Conservation (phyloP, 2,113 vertebrate genomes). For the Psettodes erumei region DNA sequence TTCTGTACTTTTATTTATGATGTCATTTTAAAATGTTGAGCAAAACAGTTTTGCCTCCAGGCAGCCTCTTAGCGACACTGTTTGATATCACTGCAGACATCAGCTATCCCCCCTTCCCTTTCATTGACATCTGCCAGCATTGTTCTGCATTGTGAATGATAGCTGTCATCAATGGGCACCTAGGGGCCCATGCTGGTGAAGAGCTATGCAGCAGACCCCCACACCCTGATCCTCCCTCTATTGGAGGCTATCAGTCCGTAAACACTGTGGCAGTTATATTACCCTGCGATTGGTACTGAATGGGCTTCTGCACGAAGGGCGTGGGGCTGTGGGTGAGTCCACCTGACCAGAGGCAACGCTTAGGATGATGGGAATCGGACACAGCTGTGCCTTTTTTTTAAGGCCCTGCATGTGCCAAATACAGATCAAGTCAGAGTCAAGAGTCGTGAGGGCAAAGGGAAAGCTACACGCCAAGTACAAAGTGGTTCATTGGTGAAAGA, state of each 20-base stretch:
- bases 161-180: constrained; percentile 49
- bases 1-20: neutral
- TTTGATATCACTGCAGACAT: constrained; percentile 50
- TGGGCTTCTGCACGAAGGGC: constrained; percentile 23
- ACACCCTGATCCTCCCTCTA: constrained; percentile 29
- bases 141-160: constrained; percentile 65
- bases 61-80: neutral
- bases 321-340: constrained; percentile 32
- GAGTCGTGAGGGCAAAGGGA: neutral
- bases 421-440: constrained; percentile 17
- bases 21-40: constrained; percentile 21
- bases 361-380: constrained; percentile 18
- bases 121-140: constrained; percentile 31
- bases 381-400: constrained; percentile 20
- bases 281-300: constrained; percentile 52
- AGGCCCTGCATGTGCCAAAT: constrained; percentile 14
- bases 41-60: constrained; percentile 1
- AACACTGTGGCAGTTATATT: constrained; percentile 62
- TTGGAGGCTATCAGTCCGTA: constrained; percentile 63
- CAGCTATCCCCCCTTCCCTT: neutral
- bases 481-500: constrained; percentile 16
- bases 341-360: constrained; percentile 24
- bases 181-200: constrained; percentile 30
- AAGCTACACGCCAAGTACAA: constrained; percentile 8
- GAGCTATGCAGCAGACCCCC: constrained; percentile 51